Evolutionary conservation across 2,888 invertebrate genomes (phyloP), one percentile per base, ranked within the genome.

Genomic region (Temnothorax rugatulus): DNA sequence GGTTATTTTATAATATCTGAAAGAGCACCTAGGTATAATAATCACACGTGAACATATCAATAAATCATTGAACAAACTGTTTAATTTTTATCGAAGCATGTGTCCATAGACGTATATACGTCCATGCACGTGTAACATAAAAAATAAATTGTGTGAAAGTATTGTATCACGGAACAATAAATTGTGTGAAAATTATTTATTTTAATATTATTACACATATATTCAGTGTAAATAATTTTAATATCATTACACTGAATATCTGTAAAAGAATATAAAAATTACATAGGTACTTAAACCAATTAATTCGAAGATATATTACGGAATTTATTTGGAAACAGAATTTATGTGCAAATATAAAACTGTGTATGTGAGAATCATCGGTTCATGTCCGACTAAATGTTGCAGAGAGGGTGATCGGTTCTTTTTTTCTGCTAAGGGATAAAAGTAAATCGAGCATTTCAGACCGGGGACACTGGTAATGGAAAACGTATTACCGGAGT

Each of bases 401-500:
- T 73, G 59, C 47, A 38, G 34, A 59, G 34, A 73, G 38, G n/a
- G 29, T 29, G 34, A 81, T 81, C 44, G 3, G 8, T 38, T 13
- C 25, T 25, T 47, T 15, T 79, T 25, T 38, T 68, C 34, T 52
- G 54, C 61, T 57, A 77, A 76, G 76, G n/a, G 41, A 82, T 25
- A 71, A 44, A 76, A 76, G 88, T 88, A 88, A 88, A 86, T 86
- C 81, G 87, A 77, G 90, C 86, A 79, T 84, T 89, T 90, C 86
- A 86, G 85, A 84, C 82, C 86, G 75, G 82, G 89, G 90, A 89
- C 90, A 90, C 89, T 87, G 87, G 92, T 93, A 94, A 93, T 93
- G 92, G 92, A 92, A 94, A 93, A 92, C 91, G 91, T 93, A 94
- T 94, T 94, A 94, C 93, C 90, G 87, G 88, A 89, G 90, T 90